Evolutionary conservation across 2,113 vertebrate species (phyloP).

Genomic region (Megaceryle maxima): DNA sequence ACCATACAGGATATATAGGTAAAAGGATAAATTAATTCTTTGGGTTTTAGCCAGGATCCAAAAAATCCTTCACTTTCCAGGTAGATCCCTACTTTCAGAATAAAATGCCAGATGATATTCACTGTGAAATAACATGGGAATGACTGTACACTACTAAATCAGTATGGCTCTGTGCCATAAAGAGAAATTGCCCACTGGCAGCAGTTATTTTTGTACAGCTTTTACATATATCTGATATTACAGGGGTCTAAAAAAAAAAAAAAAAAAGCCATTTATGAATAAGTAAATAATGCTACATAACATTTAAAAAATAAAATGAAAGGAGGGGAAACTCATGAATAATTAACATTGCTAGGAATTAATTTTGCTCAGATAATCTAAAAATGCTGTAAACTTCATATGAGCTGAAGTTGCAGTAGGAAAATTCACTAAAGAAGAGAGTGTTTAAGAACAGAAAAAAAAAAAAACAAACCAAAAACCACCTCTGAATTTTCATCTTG

Average conservation of each 20-base stretch:
- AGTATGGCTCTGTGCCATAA: neutral
- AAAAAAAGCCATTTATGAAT: neutral
- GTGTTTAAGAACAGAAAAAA: neutral
- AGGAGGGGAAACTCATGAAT: neutral
- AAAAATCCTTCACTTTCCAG: neutral
- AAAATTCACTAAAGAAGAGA: neutral
- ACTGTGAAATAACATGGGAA: neutral
- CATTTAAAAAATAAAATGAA: neutral
- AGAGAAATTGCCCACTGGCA: neutral
- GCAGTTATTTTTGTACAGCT: neutral
- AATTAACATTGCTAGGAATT: neutral
- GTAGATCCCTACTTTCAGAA: neutral
- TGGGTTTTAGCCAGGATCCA: neutral
- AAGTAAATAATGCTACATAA: constrained; percentile 4
- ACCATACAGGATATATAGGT: neutral
- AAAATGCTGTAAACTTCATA: neutral
- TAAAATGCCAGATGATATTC: neutral
- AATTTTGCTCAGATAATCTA: neutral
- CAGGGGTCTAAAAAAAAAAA: neutral
- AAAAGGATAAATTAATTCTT: neutral
- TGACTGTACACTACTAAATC: neutral
- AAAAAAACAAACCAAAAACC: neutral
- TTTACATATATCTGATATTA: neutral
- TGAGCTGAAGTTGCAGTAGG: neutral
- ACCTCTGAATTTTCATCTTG: neutral